Percentiles rank a stretch among this genome's conserved stretches.
phyloP scores from a whole-genome alignment of 2,113 vertebrate species.

The Sarotherodon lohbergeri region DNA sequence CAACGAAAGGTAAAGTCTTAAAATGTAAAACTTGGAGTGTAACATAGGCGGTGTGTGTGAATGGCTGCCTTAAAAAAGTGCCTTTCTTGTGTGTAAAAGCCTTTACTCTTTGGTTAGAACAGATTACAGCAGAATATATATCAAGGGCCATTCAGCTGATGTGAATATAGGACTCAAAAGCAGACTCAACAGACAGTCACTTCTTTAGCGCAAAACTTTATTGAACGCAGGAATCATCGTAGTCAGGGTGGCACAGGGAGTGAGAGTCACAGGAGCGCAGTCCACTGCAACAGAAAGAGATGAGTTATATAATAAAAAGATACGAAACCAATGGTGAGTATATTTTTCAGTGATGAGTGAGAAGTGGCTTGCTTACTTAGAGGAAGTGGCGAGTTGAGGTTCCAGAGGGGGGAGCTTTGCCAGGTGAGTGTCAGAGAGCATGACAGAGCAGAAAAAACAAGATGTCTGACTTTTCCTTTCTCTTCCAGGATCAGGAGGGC shows the following conservation, averaged over 20 bases:
- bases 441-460: neutral
- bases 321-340: neutral
- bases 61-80: neutral
- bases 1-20: neutral
- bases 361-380: neutral
- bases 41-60: neutral
- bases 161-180: too few species aligned
- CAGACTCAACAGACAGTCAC: neutral
- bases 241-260: neutral
- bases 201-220: neutral
- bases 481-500: neutral
- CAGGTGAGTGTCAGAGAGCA: neutral
- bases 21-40: neutral
- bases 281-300: neutral
- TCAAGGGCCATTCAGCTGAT: too few species aligned
- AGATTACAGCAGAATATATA: too few species aligned
- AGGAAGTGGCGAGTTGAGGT: neutral
- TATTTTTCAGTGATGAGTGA: neutral
- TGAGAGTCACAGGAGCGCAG: neutral
- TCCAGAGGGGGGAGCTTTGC: neutral
- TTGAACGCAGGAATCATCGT: neutral
- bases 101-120: neutral
- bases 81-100: neutral
- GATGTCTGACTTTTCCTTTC: neutral
- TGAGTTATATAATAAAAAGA: neutral